Evolutionary conservation across 2,113 vertebrate species (phyloP).

Genomic region (Brachirus orientalis): DNA sequence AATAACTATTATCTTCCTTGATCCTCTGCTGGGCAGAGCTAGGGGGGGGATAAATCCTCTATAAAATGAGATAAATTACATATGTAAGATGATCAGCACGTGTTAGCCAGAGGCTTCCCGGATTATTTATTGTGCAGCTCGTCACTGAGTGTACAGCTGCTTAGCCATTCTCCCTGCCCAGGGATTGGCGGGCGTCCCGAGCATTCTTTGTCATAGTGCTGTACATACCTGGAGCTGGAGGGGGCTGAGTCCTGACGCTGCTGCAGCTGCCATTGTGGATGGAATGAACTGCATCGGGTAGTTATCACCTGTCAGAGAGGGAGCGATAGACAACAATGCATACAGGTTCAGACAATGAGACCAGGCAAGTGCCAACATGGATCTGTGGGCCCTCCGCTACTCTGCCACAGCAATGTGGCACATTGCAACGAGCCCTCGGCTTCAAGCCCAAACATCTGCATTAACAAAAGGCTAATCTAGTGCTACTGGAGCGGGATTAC

Average conservation of each 20-base stretch:
- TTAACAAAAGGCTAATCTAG: constrained; percentile 91
- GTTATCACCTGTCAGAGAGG: constrained; percentile 96
- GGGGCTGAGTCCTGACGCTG: constrained; percentile 99
- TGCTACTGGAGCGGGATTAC: constrained; percentile 85
- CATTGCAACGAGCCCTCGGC: constrained; percentile 71
- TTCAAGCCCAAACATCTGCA: constrained; percentile 95
- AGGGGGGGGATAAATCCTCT: constrained; percentile 77
- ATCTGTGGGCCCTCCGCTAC: constrained; percentile 77
- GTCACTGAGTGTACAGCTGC: constrained; percentile 98
- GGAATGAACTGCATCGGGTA: constrained; percentile 99
- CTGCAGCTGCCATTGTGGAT: constrained; percentile 99
- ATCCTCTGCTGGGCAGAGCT: constrained; percentile 59
- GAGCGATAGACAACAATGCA: constrained; percentile 87
- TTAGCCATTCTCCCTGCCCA: constrained; percentile 87
- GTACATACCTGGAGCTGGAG: constrained; percentile 99
- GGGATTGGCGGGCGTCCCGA: constrained; percentile 87
- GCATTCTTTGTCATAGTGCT: constrained; percentile 86
- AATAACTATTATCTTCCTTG: constrained; percentile 76
- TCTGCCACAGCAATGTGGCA: constrained; percentile 65
- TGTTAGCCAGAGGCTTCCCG: constrained; percentile 81
- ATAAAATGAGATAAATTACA: constrained; percentile 80
- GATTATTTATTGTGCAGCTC: constrained; percentile 91
- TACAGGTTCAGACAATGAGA: constrained; percentile 98
- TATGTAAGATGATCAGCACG: constrained; percentile 92
- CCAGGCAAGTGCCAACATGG: constrained; percentile 93